Base-by-base conservation (phyloP, 1,140 invertebrate species). In the Habropoda laboriosa region DNA sequence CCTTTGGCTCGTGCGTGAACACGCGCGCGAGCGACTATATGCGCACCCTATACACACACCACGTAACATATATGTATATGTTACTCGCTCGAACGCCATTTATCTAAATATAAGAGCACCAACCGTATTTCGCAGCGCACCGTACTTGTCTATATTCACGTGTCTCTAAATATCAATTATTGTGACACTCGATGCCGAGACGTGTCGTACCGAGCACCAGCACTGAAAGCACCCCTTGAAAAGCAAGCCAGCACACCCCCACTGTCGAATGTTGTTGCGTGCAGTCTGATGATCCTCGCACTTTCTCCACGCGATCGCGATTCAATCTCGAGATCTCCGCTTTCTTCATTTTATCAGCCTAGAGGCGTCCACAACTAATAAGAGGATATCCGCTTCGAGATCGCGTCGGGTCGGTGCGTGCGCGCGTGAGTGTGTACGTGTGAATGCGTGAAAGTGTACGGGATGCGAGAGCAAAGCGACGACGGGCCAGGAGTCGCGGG, bases 161-260 rank as follows among this genome's bases (percentile, higher is more conserved):
- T 63, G 49, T 77, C 24, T 81, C 24, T 81, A 70, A 74, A 75
- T 83, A 79, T 86, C 70, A 78, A 76, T 79, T n/a, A n/a, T n/a
- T 73, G 61, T 73, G 68, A 79, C 74, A 73, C 60, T 67, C 70
- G 55, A 85, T 66, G n/a, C n/a, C 66, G 74, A 76, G 73, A 82
- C 90, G 30, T 40, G 86, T 87, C 88, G 89, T 90, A 89, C 86
- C 87, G 84, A 92, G 90, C 90, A 93, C 90, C 88, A 86, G 89
- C 90, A 91, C 91, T 88, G 86, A 89, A 82, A 92, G 90, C 90
- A 92, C 89, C 86, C 86, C 85, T 87, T 87, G 87, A 84, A 78
- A 85, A 63, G 61, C 61, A 63, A 63, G 61, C 61, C 45, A 27
- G 10, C 18, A 86, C 90, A 90, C 91, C 87, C 82, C 85, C 87